These are phyloP conservation scores for Netelia fuscicornis DNA, from an alignment of 2,888 invertebrate species.

Conservation along the genomic window DNA sequence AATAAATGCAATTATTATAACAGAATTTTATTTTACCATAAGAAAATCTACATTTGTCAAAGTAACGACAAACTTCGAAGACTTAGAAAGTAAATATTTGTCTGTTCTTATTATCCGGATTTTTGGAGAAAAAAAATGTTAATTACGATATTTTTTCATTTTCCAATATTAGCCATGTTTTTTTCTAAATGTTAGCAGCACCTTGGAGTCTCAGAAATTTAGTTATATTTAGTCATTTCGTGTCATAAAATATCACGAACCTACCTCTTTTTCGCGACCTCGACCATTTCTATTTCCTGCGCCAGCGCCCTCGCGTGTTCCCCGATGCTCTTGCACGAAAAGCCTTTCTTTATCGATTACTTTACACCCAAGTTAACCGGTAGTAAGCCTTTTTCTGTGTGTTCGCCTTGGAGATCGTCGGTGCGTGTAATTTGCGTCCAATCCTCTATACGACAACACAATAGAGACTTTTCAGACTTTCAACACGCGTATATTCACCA, in stretches of 20 bases:
- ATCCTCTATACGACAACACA: slow-evolving; percentile 42
- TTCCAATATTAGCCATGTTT: not conserved
- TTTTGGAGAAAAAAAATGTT: not conserved
- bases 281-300: slow-evolving; percentile 58
- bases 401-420: slow-evolving; percentile 56
- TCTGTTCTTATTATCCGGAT: not conserved
- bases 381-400: slow-evolving; percentile 22
- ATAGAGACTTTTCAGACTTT: slow-evolving; percentile 40
- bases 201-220: not conserved
- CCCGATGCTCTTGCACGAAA: slow-evolving; percentile 61
- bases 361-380: slow-evolving; percentile 62
- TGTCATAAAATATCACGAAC: slow-evolving; percentile 39
- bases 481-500: slow-evolving; percentile 7
- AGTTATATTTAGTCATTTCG: slow-evolving; percentile 44
- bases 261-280: slow-evolving; percentile 49
- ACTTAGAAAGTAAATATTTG: not conserved
- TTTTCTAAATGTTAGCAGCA: not conserved
- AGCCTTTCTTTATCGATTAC: slow-evolving; percentile 66
- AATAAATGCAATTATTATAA: no score
- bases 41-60: no score
- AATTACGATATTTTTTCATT: not conserved
- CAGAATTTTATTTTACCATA: no score
- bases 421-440: slow-evolving; percentile 62
- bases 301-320: slow-evolving; percentile 7
- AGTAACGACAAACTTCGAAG: no score